Conservation (phyloP, 2,113 vertebrate genomes). For the Steatornis caripensis region DNA sequence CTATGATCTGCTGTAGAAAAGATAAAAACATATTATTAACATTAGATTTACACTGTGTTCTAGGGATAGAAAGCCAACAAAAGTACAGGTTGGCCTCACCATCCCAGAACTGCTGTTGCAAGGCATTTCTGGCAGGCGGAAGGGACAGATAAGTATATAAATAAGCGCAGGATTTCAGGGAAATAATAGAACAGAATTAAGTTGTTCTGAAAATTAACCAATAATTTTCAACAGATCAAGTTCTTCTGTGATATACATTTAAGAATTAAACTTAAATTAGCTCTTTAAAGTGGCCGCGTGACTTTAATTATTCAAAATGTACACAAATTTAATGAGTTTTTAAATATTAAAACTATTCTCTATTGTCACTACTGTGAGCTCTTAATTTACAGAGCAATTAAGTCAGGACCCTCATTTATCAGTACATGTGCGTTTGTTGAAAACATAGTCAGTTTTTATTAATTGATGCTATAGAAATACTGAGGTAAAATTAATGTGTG, state of each 20-base stretch:
- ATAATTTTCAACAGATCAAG: slow-evolving; percentile 51
- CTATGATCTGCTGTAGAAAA: background rate
- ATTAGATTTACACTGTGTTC: background rate
- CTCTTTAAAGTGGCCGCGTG: slow-evolving; percentile 70
- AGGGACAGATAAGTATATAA: background rate
- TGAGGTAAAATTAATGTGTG: slow-evolving; percentile 92
- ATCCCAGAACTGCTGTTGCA: background rate
- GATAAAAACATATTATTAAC: background rate
- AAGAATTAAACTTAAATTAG: slow-evolving; percentile 78
- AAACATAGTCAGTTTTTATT: slow-evolving; percentile 97
- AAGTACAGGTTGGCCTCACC: background rate
- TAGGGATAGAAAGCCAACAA: background rate
- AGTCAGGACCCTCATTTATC: slow-evolving; percentile 96
- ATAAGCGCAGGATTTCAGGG: background rate
- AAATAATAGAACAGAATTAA: slow-evolving; percentile 33
- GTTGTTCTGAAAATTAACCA: slow-evolving; percentile 40
- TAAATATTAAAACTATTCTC: slow-evolving; percentile 96
- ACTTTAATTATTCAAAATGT: slow-evolving; percentile 85
- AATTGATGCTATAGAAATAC: slow-evolving; percentile 90
- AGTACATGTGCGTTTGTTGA: slow-evolving; percentile 89
- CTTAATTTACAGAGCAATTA: slow-evolving; percentile 99
- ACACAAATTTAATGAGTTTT: slow-evolving; percentile 95
- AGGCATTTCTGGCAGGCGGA: background rate
- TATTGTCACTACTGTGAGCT: slow-evolving; percentile 91
- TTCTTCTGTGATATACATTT: slow-evolving; percentile 71